Evolutionary conservation across 1,140 invertebrate species (phyloP), one percentile per base, ranked within the genome.

Genomic region (Macrocentrus cingulum): DNA sequence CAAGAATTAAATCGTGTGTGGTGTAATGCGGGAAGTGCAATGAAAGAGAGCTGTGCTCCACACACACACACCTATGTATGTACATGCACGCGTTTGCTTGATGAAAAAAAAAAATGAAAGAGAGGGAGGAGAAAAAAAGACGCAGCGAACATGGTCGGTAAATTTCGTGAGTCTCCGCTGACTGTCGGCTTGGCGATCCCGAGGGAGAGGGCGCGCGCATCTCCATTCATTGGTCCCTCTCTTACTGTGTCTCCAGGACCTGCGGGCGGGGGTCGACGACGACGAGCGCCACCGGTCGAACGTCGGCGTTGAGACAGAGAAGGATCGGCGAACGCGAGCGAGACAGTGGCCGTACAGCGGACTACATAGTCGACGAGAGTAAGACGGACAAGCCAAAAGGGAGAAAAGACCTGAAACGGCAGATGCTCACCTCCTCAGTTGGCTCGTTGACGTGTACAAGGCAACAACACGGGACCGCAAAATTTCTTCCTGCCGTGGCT

Each of bases 401-500:
- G 36, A 39, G 42, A 60, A 60, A 56, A 64, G 60, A 66, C 64
- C 60, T 56, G 29, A 56, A 61, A 55, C 63, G 59, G 63, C 63
- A 68, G 66, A 68, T 68, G 65, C 64, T 56, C 44, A 20, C 53
- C 6, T 34, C 29, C 63, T 61, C 65, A 69, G 67, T 69, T 66
- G 60, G 59, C 62, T 67, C 60, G 59, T 54, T 61, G 66, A 50
- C 59, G 59, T 63, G 60, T 59, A 25, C 58, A 63, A 42, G 63
- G n/a, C n/a, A n/a, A n/a, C n/a, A n/a, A n/a, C 53, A 37, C 64
- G 62, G 54, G 54, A 61, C 59, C 19, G 32, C 9, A 19, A 18
- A 20, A 8, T 11, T 22, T n/a, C n/a, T 13, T 23, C 44, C 16
- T 9, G 36, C 20, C 41, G 51, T 13, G 18, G n/a, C 37, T 53